Evolutionary conservation across 30 jellyfish, hydroid and myxozoan genomes (phyloP).

Genomic region (Rhopilema esculentum): DNA sequence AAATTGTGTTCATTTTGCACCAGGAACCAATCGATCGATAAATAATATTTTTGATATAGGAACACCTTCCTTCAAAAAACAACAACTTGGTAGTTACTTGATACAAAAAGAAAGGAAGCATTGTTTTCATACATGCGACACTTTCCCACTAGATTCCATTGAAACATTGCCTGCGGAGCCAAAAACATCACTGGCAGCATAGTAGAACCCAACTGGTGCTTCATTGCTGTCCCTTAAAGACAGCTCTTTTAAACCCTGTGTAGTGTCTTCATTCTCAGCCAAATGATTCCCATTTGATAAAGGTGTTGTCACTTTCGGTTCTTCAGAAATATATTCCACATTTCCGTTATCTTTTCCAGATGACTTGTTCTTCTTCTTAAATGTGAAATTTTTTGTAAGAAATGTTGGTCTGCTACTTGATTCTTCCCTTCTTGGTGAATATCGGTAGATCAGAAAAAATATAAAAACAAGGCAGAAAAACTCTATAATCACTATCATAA

Average conservation of each 20-base stretch:
- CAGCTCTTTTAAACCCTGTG: background rate
- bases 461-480: slow-evolving; percentile 14
- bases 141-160: background rate
- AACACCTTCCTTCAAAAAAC: too few species aligned
- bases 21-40: too few species aligned
- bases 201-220: slow-evolving; percentile 25
- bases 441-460: slow-evolving; percentile 44
- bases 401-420: background rate
- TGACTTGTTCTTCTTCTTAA: background rate
- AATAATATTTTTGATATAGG: too few species aligned
- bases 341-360: background rate
- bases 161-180: slow-evolving; percentile 4
- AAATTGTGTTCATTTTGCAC: too few species aligned
- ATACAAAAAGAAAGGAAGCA: too few species aligned
- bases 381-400: background rate
- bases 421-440: background rate
- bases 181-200: background rate
- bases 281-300: background rate
- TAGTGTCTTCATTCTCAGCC: background rate
- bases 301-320: too few species aligned
- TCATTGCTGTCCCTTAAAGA: background rate
- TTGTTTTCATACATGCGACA: background rate
- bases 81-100: too few species aligned
- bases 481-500: slow-evolving; percentile 26
- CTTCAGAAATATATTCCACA: background rate